Conservation (phyloP, 2,888 invertebrate genomes). For the Drosophila imparisetae region DNA sequence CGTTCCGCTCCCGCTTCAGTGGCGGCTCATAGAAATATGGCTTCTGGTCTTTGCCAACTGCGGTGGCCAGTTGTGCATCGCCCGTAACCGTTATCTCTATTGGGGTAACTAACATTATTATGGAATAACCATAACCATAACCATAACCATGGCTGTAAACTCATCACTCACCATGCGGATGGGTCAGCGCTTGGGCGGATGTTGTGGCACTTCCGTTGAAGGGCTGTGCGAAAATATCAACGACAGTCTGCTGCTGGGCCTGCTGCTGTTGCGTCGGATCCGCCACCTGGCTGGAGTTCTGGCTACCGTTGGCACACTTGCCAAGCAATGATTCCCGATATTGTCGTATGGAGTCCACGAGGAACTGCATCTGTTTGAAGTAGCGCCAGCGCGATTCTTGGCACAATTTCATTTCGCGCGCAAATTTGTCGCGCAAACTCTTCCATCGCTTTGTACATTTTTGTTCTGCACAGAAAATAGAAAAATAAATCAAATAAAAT, state of each 20-base stretch:
- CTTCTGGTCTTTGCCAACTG: constrained; percentile 78
- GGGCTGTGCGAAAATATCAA: constrained; percentile 81
- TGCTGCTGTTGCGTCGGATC: constrained; percentile 82
- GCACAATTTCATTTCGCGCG: constrained; percentile 83
- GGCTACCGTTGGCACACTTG: constrained; percentile 76
- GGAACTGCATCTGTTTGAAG: constrained; percentile 83
- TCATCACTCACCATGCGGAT: constrained; percentile 78
- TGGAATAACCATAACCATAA: constrained; percentile 1
- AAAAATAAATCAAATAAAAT: not conserved
- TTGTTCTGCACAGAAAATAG: constrained; percentile 69
- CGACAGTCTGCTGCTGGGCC: constrained; percentile 80
- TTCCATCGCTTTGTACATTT: constrained; percentile 83
- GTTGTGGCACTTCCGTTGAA: constrained; percentile 81
- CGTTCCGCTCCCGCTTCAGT: constrained; percentile 79
- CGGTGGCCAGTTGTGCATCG: constrained; percentile 80
- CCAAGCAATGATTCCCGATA: constrained; percentile 82
- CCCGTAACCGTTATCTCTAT: constrained; percentile 82
- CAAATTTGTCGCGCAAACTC: constrained; percentile 82
- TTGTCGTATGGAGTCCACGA: constrained; percentile 82
- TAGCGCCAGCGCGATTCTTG: constrained; percentile 83
- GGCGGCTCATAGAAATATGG: constrained; percentile 83
- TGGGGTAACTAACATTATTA: constrained; percentile 13
- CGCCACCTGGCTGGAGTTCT: constrained; percentile 77
- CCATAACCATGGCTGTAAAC: not conserved
- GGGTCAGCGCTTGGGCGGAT: constrained; percentile 81